Base-by-base conservation (phyloP, 92 coral and sea anemone genomes). In the Epizoanthus ramosus region DNA sequence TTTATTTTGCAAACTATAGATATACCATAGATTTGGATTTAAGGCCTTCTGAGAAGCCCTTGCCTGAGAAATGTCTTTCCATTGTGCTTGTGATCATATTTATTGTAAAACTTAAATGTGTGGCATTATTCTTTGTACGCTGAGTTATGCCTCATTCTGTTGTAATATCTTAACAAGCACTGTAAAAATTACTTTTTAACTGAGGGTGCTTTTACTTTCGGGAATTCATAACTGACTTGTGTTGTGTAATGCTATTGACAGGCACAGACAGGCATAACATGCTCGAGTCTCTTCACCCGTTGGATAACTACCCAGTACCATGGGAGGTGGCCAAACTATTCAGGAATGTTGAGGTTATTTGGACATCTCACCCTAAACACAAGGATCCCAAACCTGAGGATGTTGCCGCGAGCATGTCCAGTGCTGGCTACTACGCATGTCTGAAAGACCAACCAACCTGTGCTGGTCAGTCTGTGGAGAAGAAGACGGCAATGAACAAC, bases 261-360 rank as follows among this genome's bases (percentile, higher is more conserved):
- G 99, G 99, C 24, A 92, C 98, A 23, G 99, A 96, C 76, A 89
- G 98, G 57, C 92, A 82, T 80, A 96, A 96, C 90, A 90, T 96
- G 68, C 94, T 96, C 43, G 96, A 94, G 80, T 86, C 89, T n/a
- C 57, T 41, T 47, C 87, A 92, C 67, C 90, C 97, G 0, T 68
- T 90, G 61, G 95, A 87, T 54, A 96, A 96, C 85, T 91, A 86
- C 75, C 94, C 97, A 5, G 21, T 88, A 64, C 93, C 95, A 15
- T 86, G 89, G 88, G 93, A 91, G 65, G 72, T 41, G 68, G 86
- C 92, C 39, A 82, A 65, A 68, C 59, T 96, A 88, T 89, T 96
- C 85, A 89, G 65, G 60, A 80, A 80, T 69, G 92, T 94, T 2
- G 60, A 68, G 75, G 88, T 83, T n/a, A 65, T 81, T 21, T 96